Evolutionary conservation across 2,797 vertebrate genomes (phyloP).

Genomic region (Dromococcyx pavoninus): DNA sequence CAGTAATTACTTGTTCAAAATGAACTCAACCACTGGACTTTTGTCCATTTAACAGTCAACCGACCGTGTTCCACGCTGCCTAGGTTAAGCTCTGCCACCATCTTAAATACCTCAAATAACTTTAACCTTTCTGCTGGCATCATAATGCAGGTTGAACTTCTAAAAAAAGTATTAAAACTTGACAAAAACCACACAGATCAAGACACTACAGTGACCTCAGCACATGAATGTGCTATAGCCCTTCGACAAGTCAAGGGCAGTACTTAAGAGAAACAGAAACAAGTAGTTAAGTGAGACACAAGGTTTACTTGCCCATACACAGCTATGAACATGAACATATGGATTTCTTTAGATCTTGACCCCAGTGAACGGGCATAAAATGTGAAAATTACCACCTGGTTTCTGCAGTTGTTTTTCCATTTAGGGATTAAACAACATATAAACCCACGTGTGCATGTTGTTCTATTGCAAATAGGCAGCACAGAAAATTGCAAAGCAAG

Average conservation of each 20-base stretch:
- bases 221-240: not conserved
- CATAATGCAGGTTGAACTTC: not conserved
- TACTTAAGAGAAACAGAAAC: not conserved
- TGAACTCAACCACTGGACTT: not conserved
- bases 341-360: constrained; percentile 17
- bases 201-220: not conserved
- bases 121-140: not conserved
- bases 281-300: not conserved
- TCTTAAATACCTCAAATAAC: not conserved
- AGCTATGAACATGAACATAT: not conserved
- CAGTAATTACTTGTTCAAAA: not conserved
- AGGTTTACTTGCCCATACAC: not conserved
- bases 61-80: not conserved
- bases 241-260: not conserved
- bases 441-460: accelerated
- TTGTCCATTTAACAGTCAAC: not conserved
- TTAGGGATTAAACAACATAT: constrained; percentile 18
- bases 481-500: not conserved
- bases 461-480: not conserved
- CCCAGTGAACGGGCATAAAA: not conserved
- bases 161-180: not conserved
- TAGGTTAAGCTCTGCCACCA: not conserved
- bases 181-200: not conserved
- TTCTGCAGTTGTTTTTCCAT: constrained; percentile 3
- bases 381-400: constrained; percentile 31